Base-by-base conservation (phyloP, 64 coral and sea anemone species). In the Trachythela sp. region DNA sequence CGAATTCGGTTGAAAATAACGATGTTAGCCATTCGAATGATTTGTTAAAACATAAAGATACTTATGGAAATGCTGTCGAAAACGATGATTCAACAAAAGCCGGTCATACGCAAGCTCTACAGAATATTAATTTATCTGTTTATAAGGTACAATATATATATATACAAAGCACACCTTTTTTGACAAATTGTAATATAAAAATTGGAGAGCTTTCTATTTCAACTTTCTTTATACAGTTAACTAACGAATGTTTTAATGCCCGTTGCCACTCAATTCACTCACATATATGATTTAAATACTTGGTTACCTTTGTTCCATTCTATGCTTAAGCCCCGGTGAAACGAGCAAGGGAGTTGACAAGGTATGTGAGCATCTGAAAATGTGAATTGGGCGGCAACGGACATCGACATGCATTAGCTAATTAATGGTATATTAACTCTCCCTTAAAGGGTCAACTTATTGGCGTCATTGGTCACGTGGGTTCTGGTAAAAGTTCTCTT, bases 401-500 rank as follows among this genome's bases (percentile, higher is more conserved):
- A n/a, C n/a, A n/a, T n/a, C n/a, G n/a, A n/a, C n/a, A 45, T 11
- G 0, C 75, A 80, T 80, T 10, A 80, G 35, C 9, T 37, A 37
- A 17, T 36, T 80, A 9, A 35, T 30, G 8, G 33, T 34, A 0
- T 67, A 14, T 36, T 13, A 40, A 30, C 68, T 39, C 75, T 91
- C 38, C 10, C 0, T 88, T 88, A 0, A 13, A 99, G 96, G 96
- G 96, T 35, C 89, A 93, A 29, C 43, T 99, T 7, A 40, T 99
- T 89, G 96, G 96, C 13, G 91, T 99, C 9, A 95, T 99, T 36
- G 96, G 96, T 8, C 91, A 92, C 83, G 96, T 99, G 17, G 96
- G 96, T 41, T 75, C 93, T 36, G 96, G 96, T 26, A 99, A 99
- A 56, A 99, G 93, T 70, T 95, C 96, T 8, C 70, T 99, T 26